phyloP scores from a whole-genome alignment of 1,140 invertebrate species.

The Cyclargus thomasi region DNA sequence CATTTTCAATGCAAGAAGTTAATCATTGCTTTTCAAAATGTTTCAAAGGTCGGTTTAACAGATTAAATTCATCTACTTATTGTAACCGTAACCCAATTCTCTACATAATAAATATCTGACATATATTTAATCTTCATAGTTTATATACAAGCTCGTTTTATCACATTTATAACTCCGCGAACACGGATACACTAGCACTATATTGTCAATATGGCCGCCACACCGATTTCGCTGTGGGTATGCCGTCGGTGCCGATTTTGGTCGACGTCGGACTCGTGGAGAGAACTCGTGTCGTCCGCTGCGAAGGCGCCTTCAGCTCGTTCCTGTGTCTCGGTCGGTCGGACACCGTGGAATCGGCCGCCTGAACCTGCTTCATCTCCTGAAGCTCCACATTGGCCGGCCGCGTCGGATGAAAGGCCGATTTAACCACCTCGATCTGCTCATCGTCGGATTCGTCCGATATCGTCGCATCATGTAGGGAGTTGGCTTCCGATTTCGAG shows the following conservation, averaged over 20 bases:
- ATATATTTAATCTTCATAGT: constrained; percentile 18
- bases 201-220: constrained; percentile 83
- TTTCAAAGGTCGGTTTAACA: neutral
- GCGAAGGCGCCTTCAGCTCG: constrained; percentile 79
- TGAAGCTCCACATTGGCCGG: constrained; percentile 68
- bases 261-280: constrained; percentile 76
- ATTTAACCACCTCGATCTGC: constrained; percentile 84
- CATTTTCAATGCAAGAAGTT: neutral
- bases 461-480: constrained; percentile 79
- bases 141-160: constrained; percentile 72
- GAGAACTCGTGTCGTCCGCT: constrained; percentile 63
- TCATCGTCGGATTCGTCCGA: constrained; percentile 79
- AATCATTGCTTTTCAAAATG: neutral
- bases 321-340: constrained; percentile 64
- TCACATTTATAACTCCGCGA: constrained; percentile 64
- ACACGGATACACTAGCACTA: constrained; percentile 42
- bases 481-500: constrained; percentile 77
- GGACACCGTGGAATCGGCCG: constrained; percentile 77
- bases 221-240: constrained; percentile 79
- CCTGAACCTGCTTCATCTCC: constrained; percentile 71
- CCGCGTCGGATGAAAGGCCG: constrained; percentile 80
- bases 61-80: neutral
- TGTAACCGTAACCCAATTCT: neutral
- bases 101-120: constrained; percentile 51
- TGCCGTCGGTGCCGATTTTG: constrained; percentile 76